Percentiles rank a stretch among this genome's conserved stretches.
Evolutionary conservation across 1,140 invertebrate genomes (phyloP).

Genomic region (Drosophila subobscura): DNA sequence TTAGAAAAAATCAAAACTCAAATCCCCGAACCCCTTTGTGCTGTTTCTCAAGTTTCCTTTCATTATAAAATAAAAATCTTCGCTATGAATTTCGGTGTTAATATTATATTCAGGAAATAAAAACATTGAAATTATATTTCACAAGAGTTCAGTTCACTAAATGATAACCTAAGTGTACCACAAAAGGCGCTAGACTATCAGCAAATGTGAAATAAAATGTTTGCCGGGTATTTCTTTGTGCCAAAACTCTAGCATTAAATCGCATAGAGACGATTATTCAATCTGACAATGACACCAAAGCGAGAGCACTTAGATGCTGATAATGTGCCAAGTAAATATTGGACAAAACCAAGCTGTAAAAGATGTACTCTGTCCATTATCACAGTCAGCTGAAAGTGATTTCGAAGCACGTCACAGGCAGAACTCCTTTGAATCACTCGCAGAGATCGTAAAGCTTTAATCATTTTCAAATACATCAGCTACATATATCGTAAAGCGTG

Average conservation of each 20-base stretch:
- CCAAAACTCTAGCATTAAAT: conserved; percentile 11
- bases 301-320: conserved; percentile 37
- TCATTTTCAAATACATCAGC: conserved; percentile 17
- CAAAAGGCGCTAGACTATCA: background rate
- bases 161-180: background rate
- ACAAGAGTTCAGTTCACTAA: too few relatives aligned
- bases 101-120: too few relatives aligned
- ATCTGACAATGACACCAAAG: conserved; percentile 26
- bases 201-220: conserved; percentile 1
- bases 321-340: conserved; percentile 35
- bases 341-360: conserved; percentile 27
- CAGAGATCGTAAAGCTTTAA: conserved; percentile 27
- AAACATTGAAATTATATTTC: too few relatives aligned
- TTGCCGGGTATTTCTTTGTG: conserved; percentile 2
- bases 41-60: too few relatives aligned
- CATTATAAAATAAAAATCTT: too few relatives aligned
- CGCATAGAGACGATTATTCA: conserved; percentile 24
- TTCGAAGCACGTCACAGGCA: conserved; percentile 36
- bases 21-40: too few relatives aligned
- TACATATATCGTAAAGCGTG: background rate
- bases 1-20: too few relatives aligned
- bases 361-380: conserved; percentile 31
- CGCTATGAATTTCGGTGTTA: too few relatives aligned
- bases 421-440: conserved; percentile 22
- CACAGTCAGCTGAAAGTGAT: conserved; percentile 10